Base-by-base conservation (phyloP, 2,888 invertebrate species). In the Orthosia gracilis region DNA sequence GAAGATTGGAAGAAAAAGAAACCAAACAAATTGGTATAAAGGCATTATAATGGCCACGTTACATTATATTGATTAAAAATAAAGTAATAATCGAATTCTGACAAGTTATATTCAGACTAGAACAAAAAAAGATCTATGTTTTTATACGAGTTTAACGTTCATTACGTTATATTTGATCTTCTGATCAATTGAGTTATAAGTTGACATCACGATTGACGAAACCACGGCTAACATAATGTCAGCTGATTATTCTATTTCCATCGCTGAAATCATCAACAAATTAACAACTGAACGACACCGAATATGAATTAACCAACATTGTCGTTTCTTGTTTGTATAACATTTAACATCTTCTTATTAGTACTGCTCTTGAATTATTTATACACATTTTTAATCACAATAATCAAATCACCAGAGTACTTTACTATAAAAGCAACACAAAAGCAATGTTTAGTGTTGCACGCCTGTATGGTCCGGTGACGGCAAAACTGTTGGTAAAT, bases 231-330 rank as follows among this genome's bases (percentile, higher is more conserved):
- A n/a, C 23, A n/a, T 50, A 45, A 66, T 26, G 45, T 52, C 26
- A 68, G 45, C 9, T 15, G 52, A 40, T 61, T 54, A 40, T 61
- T 54, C 49, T 79, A 49, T 75, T 71, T 78, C n/a, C 49, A 21
- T 61, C 13, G 49, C 47, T 70, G 52, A 75, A 70, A 69, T 75
- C 74, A 75, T 70, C 23, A 71, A 26, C 17, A n/a, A 54, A 54
- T 26, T 40, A 49, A 52, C 21, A 13, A 49, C 4, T 61, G 26
- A 40, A 45, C 47, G 40, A 54, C 61, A 61, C 23, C 54, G 23
- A 21, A 49, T 49, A 26, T 61, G 21, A 9, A 40, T 70, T 69
- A 21, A 49, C 23, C 54, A 61, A 49, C 26, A 54, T 49, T 2
- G 18, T 49, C 5, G 40, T 49, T 54, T 17, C 5, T 40, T 23